phyloP scores from a whole-genome alignment of 2,888 invertebrate genomes.

The Lamellibrachia columna region DNA sequence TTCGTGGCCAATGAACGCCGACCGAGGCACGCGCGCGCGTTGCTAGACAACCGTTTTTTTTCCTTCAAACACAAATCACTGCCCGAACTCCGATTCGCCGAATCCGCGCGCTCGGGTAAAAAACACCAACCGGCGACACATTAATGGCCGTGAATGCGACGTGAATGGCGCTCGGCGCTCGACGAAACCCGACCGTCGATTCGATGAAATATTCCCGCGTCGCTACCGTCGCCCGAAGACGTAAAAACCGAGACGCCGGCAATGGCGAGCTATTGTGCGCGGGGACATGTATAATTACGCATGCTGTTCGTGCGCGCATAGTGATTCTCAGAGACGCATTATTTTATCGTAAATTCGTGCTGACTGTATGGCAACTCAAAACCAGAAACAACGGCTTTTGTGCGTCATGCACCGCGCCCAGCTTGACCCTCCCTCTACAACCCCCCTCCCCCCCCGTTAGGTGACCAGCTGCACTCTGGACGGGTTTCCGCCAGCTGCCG shows the following conservation, averaged over 20 bases:
- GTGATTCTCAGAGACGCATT: background rate
- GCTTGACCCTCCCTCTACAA: background rate
- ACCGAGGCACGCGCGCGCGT: background rate
- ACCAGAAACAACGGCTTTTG: background rate
- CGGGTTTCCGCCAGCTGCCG: constrained; percentile 16
- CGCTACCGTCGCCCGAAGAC: background rate
- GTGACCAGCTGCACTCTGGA: background rate
- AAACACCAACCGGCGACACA: background rate
- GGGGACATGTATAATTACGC: background rate
- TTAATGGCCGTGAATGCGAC: background rate
- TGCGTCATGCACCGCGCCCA: background rate
- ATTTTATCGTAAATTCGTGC: background rate
- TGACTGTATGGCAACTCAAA: background rate
- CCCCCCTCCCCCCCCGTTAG: background rate
- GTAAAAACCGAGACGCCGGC: background rate
- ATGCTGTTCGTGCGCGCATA: background rate
- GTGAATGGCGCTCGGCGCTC: background rate
- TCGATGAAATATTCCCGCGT: background rate
- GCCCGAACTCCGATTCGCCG: background rate
- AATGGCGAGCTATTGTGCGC: background rate
- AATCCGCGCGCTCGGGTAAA: constrained; percentile 6
- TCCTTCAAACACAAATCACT: background rate
- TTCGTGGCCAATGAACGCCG: background rate
- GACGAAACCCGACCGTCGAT: constrained; percentile 3
- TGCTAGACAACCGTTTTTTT: background rate